Evolutionary conservation across 2,888 invertebrate species (phyloP), one percentile per base, ranked within the genome.

Genomic region (Tenthredo distinguenda): DNA sequence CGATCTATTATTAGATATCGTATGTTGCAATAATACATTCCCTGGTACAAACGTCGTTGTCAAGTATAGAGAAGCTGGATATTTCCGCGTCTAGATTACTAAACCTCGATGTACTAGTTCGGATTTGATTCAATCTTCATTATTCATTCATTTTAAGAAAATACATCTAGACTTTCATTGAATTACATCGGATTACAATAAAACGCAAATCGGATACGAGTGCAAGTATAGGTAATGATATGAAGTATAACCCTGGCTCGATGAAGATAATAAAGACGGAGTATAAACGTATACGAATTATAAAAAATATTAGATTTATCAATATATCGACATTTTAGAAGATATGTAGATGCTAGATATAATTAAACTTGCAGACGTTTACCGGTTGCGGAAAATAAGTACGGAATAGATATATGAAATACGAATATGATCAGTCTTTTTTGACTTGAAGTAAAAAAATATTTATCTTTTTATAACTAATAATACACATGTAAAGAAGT

Each of bases 141-240:
- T 77, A 21, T 81, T 15, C 21, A 58, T 21, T 18, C 10, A 62
- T 62, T 81, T 62, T 26, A 40, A 58, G 15, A 81, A 62, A 81
- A 81, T 62, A 81, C 40, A 21, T 9, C 62, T 40, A 62, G 15
- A 81, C 81, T 81, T 81, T 81, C 12, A 81, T 62, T 6, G 6
- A 62, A 81, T 58, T 34, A 50, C 47, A 77, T 18, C 18, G 26
- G 10, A n/a, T 50, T 26, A 55, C 0, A 43, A 31, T 21, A 77
- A 77, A 31, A 55, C 18, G 12, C 26, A 55, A 12, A 55, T 55
- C 34, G 31, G n/a, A 31, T 4, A 47, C 76, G 40, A 40, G 40
- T 72, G 26, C 26, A 21, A 12, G 21, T 43, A 21, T 43, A 47
- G 15, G 50, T n/a, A 47, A 77, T 18, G 34, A 26, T 31, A 31